phyloP scores from a whole-genome alignment of 2,797 vertebrate species.

The Australoheros facetus region DNA sequence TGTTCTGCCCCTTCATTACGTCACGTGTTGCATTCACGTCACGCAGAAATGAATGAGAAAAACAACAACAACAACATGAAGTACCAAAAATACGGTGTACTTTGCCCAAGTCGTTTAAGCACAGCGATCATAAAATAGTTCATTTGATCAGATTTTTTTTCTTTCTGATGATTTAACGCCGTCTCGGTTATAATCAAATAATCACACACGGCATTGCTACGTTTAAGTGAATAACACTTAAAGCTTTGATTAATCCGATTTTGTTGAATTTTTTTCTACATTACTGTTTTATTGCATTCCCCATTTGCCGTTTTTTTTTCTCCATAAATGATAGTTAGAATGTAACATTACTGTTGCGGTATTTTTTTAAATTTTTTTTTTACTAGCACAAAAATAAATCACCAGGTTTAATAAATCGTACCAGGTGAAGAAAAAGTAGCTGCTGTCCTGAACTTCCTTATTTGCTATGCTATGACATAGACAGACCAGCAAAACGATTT shows the following conservation, averaged over 20 bases:
- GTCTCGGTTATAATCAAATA: neutral
- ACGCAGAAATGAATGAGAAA: neutral
- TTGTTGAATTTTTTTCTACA: neutral
- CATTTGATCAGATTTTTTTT: neutral
- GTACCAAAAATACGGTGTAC: neutral
- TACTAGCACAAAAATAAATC: neutral
- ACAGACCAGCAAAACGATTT: too few relatives aligned
- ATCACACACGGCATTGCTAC: neutral
- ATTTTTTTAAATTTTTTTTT: too few relatives aligned
- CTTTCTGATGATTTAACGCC: neutral
- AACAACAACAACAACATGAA: fast-evolving
- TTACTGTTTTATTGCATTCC: neutral
- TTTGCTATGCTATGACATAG: too few relatives aligned
- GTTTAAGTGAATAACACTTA: neutral
- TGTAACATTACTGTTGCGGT: too few relatives aligned
- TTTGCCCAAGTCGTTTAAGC: neutral
- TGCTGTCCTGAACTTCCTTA: too few relatives aligned
- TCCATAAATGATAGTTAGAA: too few relatives aligned
- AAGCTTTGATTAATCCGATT: neutral
- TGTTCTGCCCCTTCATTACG: neutral
- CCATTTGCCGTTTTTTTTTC: neutral
- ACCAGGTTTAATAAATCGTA: neutral
- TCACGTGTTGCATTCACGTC: slow-evolving; percentile 26
- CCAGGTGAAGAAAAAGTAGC: neutral
- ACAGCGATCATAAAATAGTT: neutral